Base-by-base conservation (phyloP, 1,140 invertebrate genomes). In the Cydia amplana region DNA sequence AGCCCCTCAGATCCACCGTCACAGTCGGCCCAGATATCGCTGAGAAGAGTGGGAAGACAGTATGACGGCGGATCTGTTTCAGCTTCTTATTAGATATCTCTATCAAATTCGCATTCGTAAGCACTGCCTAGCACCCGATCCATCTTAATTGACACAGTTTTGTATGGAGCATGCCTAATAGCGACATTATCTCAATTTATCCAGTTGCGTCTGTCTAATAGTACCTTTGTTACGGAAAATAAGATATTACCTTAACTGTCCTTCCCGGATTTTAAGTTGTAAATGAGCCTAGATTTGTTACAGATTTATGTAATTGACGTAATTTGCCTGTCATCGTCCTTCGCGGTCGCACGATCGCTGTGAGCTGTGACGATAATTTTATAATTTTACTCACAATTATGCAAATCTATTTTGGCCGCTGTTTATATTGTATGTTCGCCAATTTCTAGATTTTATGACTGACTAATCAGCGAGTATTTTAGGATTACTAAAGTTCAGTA, bases 281-380 rank as follows among this genome's bases (percentile, higher is more conserved):
- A 51, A 51, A 51, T 51, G 49, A 60, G 9, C 55, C 55, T 23
- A 60, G 55, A 60, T 60, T 60, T 60, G 77, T 74, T 67, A 64
- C 73, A 67, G 65, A 23, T 75, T 40, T 73, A 32, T 73, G 60
- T 78, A 76, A 82, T 79, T 80, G 77, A 76, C 79, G 74, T 82
- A 81, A 81, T 80, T 79, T 82, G 75, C 49, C 76, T 51, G 65
- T 74, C 60, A 77, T 72, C 74, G 80, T 75, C 83, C 81, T 81
- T 82, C 76, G 76, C 46, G 77, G 76, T 82, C 64, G 75, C 80
- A 83, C 80, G 80, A 78, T 63, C 32, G 65, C 65, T 70, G 65
- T 70, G 65, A 70, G 65, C 65, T 70, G 65, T 70, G 65, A 70
- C 32, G 65, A 70, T 32, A 70, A 70, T 70, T 70, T 36, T 36